These are phyloP conservation scores for Rhynchonema sp. DNA, from an alignment of 2,888 invertebrate genomes.

Conservation along the genomic window DNA sequence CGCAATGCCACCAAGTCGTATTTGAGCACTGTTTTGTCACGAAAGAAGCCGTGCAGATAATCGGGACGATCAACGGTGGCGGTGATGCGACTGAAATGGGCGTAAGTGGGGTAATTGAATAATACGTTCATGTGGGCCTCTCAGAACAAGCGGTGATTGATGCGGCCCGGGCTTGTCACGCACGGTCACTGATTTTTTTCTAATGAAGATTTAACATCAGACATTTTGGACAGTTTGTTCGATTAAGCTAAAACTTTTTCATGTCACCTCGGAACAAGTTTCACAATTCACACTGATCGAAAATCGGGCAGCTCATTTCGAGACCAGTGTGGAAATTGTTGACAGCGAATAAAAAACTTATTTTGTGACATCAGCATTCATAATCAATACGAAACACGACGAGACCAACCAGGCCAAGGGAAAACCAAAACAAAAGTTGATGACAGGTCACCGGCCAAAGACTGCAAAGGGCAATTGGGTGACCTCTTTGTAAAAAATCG, in stretches of 20 bases:
- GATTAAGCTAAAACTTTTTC: too few species aligned
- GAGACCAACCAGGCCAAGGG: background rate
- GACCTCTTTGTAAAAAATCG: background rate
- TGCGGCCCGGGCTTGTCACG: too few species aligned
- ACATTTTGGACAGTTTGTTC: too few species aligned
- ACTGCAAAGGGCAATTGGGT: too few species aligned
- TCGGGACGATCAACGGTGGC: constrained; percentile 12
- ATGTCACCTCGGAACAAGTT: too few species aligned
- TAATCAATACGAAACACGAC: too few species aligned
- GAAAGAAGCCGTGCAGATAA: constrained; percentile 13
- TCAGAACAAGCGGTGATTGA: too few species aligned
- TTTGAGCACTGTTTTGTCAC: constrained; percentile 12
- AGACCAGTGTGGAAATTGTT: too few species aligned
- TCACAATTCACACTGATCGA: too few species aligned
- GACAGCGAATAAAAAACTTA: background rate
- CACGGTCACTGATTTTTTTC: background rate
- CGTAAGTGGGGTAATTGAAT: background rate
- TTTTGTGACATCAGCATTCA: background rate
- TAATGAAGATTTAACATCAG: background rate
- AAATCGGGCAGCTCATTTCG: too few species aligned
- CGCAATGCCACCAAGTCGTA: constrained; percentile 23
- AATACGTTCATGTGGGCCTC: constrained; percentile 3
- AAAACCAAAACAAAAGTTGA: too few species aligned
- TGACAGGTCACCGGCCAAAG: too few species aligned
- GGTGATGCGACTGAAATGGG: constrained; percentile 14